Conservation (phyloP, 2,113 vertebrate species). For the Onychostoma macrolepis region DNA sequence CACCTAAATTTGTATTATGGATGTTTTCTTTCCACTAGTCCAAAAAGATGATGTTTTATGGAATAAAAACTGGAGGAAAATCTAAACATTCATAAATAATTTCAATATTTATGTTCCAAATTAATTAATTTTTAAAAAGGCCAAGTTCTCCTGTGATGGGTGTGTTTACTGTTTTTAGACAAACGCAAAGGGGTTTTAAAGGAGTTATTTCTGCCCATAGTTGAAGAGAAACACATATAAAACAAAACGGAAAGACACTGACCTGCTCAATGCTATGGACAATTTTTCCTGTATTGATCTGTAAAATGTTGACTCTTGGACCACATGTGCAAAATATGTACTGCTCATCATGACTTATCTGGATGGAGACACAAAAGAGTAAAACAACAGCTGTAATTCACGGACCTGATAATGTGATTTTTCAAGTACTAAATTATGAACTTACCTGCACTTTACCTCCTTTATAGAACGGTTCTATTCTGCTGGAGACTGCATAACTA, state of each 20-base stretch:
- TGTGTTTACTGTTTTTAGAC: neutral
- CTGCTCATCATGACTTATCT: constrained; percentile 88
- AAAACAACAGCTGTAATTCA: neutral
- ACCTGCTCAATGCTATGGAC: constrained; percentile 87
- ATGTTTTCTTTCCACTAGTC: neutral
- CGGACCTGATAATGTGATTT: neutral
- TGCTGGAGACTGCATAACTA: constrained; percentile 84
- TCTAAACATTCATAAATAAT: neutral
- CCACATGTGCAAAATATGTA: constrained; percentile 89
- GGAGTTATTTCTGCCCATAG: neutral
- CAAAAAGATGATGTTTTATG: neutral
- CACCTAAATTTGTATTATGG: neutral
- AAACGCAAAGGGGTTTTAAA: neutral
- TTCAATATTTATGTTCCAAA: neutral
- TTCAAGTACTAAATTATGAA: neutral
- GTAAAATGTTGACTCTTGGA: constrained; percentile 84
- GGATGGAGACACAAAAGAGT: constrained; percentile 6
- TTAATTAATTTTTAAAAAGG: neutral
- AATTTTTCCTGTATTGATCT: constrained; percentile 83
- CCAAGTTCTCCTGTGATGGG: neutral
- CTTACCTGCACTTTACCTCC: constrained; percentile 93
- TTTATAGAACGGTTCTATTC: constrained; percentile 95
- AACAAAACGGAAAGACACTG: constrained; percentile 51
- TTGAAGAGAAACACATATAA: neutral
- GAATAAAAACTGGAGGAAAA: neutral